A percentile compares a stretch with the other conserved stretches of the same genome.
phyloP scores from a whole-genome alignment of 2,113 vertebrate genomes.

The Leuciscus idus region DNA sequence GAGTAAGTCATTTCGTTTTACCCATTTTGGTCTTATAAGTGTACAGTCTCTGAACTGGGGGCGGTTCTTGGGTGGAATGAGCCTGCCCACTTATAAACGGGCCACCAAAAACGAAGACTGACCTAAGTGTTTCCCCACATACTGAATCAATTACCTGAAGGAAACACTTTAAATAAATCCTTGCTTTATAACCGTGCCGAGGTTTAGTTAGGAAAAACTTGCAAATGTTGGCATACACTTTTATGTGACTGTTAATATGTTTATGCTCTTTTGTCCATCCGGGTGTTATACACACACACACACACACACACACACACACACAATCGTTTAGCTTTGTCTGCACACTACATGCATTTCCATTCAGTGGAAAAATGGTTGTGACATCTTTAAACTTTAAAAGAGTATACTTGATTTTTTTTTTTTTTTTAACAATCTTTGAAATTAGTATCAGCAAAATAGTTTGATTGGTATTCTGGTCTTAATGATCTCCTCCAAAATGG shows the following conservation, averaged over 20 bases:
- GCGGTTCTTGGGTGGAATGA: background rate
- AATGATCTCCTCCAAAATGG: slow-evolving; percentile 32
- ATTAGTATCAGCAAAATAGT: background rate
- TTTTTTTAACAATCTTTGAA: background rate
- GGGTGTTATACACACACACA: background rate
- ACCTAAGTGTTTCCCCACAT: slow-evolving; percentile 39
- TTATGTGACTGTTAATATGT: slow-evolving; percentile 28
- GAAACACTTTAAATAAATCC: slow-evolving; percentile 47
- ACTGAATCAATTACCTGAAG: slow-evolving; percentile 51
- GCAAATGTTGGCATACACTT: slow-evolving; percentile 24
- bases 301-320: background rate
- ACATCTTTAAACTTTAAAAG: background rate
- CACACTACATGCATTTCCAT: background rate
- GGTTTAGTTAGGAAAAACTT: slow-evolving; percentile 40
- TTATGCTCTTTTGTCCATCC: background rate
- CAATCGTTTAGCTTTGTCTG: background rate
- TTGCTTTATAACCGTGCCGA: background rate
- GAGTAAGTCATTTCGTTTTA: background rate
- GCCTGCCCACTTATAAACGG: background rate
- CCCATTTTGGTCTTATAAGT: background rate
- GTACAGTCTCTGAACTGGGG: background rate
- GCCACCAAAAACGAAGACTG: background rate
- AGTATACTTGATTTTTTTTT: background rate
- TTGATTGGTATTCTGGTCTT: background rate
- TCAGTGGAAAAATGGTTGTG: background rate